Evolutionary conservation across 2,888 invertebrate species (phyloP).

Genomic region (Scotopteryx bipunctaria): DNA sequence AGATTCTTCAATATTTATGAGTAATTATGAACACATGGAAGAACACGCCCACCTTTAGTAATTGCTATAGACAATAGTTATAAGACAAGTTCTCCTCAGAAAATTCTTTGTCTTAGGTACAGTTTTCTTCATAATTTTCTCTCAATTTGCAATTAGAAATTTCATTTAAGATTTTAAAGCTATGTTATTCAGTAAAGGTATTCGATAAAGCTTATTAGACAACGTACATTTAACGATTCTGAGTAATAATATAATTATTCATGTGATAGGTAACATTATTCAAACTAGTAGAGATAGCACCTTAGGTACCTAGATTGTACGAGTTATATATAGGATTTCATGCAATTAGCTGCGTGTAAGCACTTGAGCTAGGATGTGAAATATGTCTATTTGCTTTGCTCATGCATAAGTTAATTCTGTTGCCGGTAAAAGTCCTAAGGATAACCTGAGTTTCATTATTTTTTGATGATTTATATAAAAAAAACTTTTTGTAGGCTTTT

Average conservation of each 20-base stretch:
- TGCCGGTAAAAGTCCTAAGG: slow-evolving; percentile 3
- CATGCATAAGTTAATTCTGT: slow-evolving; percentile 14
- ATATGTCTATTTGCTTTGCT: slow-evolving; percentile 13
- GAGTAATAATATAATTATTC: not conserved
- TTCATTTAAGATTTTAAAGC: no score
- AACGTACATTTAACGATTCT: not conserved
- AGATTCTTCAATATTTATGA: no score
- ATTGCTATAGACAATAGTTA: no score
- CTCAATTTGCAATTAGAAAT: no score
- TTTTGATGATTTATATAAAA: not conserved
- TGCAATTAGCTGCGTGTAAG: slow-evolving; percentile 42
- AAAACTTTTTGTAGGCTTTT: no score
- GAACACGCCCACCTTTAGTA: no score
- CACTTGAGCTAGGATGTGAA: slow-evolving; percentile 12
- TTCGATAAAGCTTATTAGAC: not conserved
- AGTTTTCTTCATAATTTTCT: no score
- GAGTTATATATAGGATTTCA: slow-evolving; percentile 25
- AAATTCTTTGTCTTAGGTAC: no score
- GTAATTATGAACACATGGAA: no score
- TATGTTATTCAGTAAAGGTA: no score
- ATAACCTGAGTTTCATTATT: not conserved
- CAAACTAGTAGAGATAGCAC: not conserved
- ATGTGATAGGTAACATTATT: not conserved
- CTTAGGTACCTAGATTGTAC: not conserved
- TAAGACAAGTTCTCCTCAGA: no score